A percentile compares a stretch with the other conserved stretches of the same genome.
Conservation (phyloP, 2,888 invertebrate genomes). For the Drosophila tanythrix region DNA sequence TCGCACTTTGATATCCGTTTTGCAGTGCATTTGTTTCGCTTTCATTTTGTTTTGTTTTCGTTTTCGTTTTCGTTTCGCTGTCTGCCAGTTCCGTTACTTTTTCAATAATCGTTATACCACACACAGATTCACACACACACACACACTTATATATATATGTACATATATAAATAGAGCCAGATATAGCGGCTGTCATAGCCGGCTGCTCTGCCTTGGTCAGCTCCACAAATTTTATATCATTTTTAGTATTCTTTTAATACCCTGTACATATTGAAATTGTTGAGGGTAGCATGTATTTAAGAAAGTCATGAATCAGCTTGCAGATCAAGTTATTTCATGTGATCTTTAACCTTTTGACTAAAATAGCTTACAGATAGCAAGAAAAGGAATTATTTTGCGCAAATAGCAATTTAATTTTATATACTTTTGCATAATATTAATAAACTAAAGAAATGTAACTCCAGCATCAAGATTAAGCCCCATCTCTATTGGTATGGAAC, state of each 20-base stretch:
- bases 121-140: too few relatives aligned
- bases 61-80: constrained; percentile 24
- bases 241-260: constrained; percentile 47
- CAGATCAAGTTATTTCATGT: neutral
- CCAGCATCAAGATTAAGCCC: neutral
- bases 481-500: neutral
- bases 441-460: too few relatives aligned
- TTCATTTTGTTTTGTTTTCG: constrained; percentile 30
- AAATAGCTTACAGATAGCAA: neutral
- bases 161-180: constrained; percentile 14
- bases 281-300: neutral
- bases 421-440: neutral
- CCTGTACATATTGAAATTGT: neutral
- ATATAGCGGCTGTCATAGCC: constrained; percentile 56
- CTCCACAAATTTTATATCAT: constrained; percentile 70
- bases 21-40: constrained; percentile 48
- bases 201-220: constrained; percentile 46
- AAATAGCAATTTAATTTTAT: neutral
- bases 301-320: neutral
- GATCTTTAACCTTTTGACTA: neutral
- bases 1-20: constrained; percentile 80
- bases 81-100: constrained; percentile 41
- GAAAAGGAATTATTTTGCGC: rapidly evolving
- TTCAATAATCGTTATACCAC: constrained; percentile 70
- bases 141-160: constrained; percentile 2